phyloP scores from a whole-genome alignment of 2,113 vertebrate genomes.

The Hipposideros armiger region DNA sequence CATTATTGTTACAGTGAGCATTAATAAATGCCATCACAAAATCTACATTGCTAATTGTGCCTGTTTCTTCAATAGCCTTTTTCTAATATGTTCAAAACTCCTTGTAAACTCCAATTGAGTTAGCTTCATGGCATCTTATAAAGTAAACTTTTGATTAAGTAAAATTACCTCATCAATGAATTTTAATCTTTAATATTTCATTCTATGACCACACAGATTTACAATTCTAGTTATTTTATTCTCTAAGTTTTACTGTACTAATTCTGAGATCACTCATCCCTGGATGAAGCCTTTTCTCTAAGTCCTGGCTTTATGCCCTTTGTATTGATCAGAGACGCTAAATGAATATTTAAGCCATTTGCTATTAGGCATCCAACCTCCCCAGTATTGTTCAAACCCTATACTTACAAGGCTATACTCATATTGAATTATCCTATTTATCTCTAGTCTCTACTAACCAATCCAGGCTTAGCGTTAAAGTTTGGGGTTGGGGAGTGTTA shows the following conservation, averaged over 20 bases:
- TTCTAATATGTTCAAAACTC: background rate
- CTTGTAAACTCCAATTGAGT: background rate
- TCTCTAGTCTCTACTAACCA: background rate
- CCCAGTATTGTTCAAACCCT: background rate
- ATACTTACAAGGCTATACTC: background rate
- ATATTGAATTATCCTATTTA: background rate
- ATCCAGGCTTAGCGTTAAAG: background rate
- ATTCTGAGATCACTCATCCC: background rate
- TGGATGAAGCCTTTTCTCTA: background rate
- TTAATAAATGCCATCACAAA: constrained; percentile 36
- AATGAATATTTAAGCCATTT: background rate
- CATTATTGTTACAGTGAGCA: background rate
- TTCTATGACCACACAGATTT: background rate
- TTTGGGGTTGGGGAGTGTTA: background rate
- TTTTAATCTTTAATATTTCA: background rate
- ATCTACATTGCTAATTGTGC: constrained; percentile 24
- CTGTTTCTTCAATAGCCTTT: background rate
- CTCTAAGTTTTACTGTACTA: background rate
- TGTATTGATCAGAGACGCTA: background rate
- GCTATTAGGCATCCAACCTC: background rate
- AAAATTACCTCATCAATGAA: background rate
- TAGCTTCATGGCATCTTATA: background rate
- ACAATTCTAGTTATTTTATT: background rate
- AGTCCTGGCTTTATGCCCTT: background rate
- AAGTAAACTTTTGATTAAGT: background rate